Base-by-base conservation (phyloP, 2,797 vertebrate genomes). In the Mycteria americana region DNA sequence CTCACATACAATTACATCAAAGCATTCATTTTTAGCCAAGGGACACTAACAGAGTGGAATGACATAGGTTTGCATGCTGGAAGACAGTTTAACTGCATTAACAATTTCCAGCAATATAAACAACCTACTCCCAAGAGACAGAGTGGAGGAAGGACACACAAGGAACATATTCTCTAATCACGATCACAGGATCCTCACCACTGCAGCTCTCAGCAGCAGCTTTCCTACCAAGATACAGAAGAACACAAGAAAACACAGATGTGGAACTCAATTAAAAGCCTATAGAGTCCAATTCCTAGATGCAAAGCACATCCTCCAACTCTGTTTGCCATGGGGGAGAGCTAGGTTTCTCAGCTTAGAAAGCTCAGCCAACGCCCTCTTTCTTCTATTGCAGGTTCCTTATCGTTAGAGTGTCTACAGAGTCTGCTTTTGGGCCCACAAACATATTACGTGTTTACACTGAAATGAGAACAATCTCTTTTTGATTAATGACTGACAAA, bases 1-100 rank as follows among this genome's bases (percentile, higher is more conserved):
- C 97, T 98, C 98, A 98, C 97, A 98, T 97, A 97, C 94, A 96
- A 98, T 98, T 98, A 98, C 97, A 98, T 99, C 98, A 98, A 98
- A 99, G 97, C 84, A 67, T 97, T 98, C 97, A 97, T 96, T 98
- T 98, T 97, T 97, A 98, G 98, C 98, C 93, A 96, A 83, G 97
- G 96, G 96, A 97, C 91, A 93, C 92, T 95, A 97, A 96, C 95
- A 94, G 90, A 97, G 97, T 96, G 89, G 96, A 97, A 93, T 97
- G 97, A 98, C 97, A 98, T 95, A 96, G 87, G 97, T 97, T 97
- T 96, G 95, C 92, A 87, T 94, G 95, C 97, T 94, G 93, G 92
- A 92, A 92, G 78, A 89, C 56, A 70, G 85, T 87, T 95, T 91
- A 92, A 88, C 77, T 62, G 76, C 67, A 97, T 93, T 96, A 92